Conservation (phyloP, 2,797 vertebrate genomes). For the Acomys russatus region DNA sequence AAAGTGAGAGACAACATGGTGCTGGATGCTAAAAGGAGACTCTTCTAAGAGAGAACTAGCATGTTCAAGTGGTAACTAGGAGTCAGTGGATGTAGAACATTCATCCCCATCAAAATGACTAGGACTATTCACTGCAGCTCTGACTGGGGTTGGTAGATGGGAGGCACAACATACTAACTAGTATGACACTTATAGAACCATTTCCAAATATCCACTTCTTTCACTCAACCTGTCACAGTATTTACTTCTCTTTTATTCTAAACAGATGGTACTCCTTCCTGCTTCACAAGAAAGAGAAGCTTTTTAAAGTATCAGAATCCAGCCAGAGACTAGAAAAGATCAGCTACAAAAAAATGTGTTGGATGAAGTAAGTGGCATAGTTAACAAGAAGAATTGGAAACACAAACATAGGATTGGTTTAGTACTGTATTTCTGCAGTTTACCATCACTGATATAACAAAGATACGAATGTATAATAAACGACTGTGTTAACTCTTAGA, state of each 20-base stretch:
- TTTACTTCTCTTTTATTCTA: background rate
- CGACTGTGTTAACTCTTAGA: background rate
- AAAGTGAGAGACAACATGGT: background rate
- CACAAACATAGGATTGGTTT: background rate
- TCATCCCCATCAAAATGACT: background rate
- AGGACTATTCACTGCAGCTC: background rate
- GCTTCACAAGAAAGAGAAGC: background rate
- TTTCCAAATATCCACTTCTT: background rate
- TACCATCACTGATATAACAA: background rate
- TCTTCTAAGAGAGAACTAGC: background rate
- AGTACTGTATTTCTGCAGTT: background rate
- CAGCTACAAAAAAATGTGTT: slow-evolving; percentile 12
- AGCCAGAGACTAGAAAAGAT: background rate
- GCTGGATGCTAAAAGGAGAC: background rate
- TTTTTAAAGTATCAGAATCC: background rate
- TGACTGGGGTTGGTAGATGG: background rate
- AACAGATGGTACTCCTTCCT: background rate
- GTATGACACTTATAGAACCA: fast-evolving
- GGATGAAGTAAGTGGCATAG: background rate
- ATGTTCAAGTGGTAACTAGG: background rate
- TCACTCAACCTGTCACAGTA: background rate
- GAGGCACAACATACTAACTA: background rate
- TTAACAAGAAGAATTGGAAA: background rate
- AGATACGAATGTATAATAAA: background rate
- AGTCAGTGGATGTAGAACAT: background rate